Base-by-base conservation (phyloP, 2,113 vertebrate species). In the Acrocephalus arundinaceus region DNA sequence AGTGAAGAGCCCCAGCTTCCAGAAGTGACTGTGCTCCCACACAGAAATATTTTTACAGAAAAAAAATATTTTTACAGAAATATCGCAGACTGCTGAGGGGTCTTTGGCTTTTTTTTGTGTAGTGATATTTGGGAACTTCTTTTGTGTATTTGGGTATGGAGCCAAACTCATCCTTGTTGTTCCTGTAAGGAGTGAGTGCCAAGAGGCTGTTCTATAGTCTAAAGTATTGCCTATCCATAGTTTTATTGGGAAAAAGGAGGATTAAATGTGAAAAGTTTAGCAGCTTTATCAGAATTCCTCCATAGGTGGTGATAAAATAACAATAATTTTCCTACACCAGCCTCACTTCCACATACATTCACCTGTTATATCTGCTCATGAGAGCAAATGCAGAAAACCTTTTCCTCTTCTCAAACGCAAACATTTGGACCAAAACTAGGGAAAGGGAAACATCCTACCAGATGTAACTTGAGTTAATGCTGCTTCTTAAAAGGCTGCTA, bases 1-100 rank as follows among this genome's bases (percentile, higher is more conserved):
- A 1, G 98, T 99, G 70, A 98, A 98, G 65, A 99, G 99, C 55
- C 99, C 98, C 58, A 99, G 99, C 94, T 99, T 99, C 84, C 98
- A 98, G 90, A 98, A 99, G 65, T 98, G 98, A 98, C 97, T 15
- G 11, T 83, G 85, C 35, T 28, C 39, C 39, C 45, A 70, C 37
- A 25, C 2, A 0, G 37, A 39, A 39, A 39, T 1, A 9, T 37
- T 58, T 68, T 66, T 28, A 6, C 68, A 57, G 68, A 89, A 86
- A 41, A 41, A 39, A 39, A 39, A 39, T 1, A 9, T 37, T 58
- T 68, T 68, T 28, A 7, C 68, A 57, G 68, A 89, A 86, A 41
- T 16, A 8, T 1, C 41, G 24, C 87, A 61, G 76, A 62, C 43
- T 39, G 6, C 23, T 63, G 49, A 67, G 19, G 21, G 23, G 3